These are phyloP conservation scores for Muntiacus reevesi DNA, from an alignment of 2,113 vertebrate species.

Conservation along the genomic window DNA sequence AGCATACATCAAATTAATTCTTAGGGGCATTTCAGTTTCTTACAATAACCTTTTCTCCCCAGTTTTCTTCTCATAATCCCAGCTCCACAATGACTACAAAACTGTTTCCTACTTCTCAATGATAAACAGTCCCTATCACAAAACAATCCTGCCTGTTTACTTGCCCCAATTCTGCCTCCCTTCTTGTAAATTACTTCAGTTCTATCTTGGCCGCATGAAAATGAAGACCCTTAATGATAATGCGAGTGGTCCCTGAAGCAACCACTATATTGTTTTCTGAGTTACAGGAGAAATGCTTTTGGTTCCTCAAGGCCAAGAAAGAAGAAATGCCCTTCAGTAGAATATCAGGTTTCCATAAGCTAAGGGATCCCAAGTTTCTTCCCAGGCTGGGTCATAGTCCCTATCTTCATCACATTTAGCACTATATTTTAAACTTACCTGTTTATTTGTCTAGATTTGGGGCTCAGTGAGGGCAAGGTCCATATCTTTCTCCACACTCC, in stretches of 20 bases:
- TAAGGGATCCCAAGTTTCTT: neutral
- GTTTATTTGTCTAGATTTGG: neutral
- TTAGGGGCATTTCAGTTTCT: neutral
- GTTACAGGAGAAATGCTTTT: neutral
- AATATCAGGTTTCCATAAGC: neutral
- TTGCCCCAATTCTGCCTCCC: slow-evolving; percentile 3
- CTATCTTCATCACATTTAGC: neutral
- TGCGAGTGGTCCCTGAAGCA: neutral
- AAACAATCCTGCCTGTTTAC: neutral
- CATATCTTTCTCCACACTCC: neutral
- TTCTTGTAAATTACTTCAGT: neutral
- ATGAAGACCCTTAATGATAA: neutral
- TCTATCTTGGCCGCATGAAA: neutral
- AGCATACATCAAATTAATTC: neutral
- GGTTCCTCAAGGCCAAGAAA: neutral
- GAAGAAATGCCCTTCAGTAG: neutral
- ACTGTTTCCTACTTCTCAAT: neutral
- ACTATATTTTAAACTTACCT: neutral
- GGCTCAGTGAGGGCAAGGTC: neutral
- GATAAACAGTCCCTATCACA: neutral
- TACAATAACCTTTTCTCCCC: neutral
- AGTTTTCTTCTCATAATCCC: neutral
- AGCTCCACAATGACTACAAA: neutral
- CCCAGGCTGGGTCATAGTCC: neutral
- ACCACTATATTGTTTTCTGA: neutral